Evolutionary conservation across 2,888 invertebrate genomes (phyloP).

Genomic region (Lepidochrysops patricia): DNA sequence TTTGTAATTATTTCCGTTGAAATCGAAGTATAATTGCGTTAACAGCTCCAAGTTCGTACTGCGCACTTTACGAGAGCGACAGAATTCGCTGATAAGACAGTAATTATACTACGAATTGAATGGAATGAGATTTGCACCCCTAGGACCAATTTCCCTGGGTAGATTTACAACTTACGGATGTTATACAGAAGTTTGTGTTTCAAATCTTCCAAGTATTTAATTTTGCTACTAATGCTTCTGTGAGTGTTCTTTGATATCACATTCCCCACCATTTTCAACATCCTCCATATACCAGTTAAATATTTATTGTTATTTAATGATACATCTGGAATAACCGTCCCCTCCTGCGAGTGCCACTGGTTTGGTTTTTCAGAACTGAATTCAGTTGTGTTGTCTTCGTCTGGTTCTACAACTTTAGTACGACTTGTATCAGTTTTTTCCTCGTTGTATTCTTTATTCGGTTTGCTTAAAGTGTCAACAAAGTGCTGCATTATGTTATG

Average conservation of each 20-base stretch:
- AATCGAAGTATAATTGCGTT: no score
- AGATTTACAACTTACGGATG: constrained; percentile 81
- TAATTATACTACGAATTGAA: no score
- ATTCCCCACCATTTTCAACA: constrained; percentile 52
- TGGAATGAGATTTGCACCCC: no score
- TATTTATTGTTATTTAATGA: neutral
- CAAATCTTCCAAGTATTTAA: constrained; percentile 72
- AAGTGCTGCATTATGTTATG: neutral
- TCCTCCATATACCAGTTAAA: constrained; percentile 35
- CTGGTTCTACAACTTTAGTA: neutral
- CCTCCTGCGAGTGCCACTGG: neutral
- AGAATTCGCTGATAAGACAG: no score
- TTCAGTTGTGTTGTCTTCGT: neutral
- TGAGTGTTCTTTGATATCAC: constrained; percentile 51
- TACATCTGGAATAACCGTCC: neutral
- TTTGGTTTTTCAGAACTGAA: neutral
- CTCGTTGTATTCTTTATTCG: neutral
- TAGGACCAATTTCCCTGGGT: no score
- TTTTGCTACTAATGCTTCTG: constrained; percentile 68
- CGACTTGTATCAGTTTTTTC: neutral
- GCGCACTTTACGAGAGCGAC: no score
- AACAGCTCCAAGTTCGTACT: no score
- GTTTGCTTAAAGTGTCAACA: neutral
- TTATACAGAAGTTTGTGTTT: constrained; percentile 75
- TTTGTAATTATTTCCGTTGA: no score